A percentile compares a stretch with the other conserved stretches of the same genome.
phyloP scores from a whole-genome alignment of 2,797 vertebrate genomes.

The Zalophus californianus region DNA sequence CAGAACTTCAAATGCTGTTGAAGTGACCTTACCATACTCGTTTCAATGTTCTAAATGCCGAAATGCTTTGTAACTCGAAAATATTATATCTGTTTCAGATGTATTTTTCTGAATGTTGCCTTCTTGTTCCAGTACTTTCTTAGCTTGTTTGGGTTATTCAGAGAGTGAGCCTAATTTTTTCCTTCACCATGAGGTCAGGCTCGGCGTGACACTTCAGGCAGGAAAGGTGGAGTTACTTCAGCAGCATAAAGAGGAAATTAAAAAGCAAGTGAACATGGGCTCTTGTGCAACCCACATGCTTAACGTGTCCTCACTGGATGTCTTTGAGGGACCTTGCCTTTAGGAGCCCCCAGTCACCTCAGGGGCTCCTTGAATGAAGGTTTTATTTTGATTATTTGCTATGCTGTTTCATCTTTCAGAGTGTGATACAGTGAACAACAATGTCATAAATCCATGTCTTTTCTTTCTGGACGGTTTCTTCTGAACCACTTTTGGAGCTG shows the following conservation, averaged over 20 bases:
- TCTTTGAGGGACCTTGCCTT: neutral
- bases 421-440: neutral
- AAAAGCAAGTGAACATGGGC: neutral
- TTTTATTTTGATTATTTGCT: constrained; percentile 8
- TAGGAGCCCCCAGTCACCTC: neutral
- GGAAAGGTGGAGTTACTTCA: neutral
- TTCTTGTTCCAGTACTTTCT: neutral
- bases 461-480: neutral
- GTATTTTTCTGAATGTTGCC: neutral
- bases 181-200: neutral
- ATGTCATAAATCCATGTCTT: neutral
- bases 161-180: neutral
- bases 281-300: neutral
- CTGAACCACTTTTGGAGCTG: neutral
- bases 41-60: neutral
- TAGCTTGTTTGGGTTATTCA: neutral
- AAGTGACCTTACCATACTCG: neutral
- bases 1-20: constrained; percentile 21
- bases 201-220: too few species aligned
- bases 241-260: neutral
- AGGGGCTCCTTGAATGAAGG: neutral
- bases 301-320: neutral
- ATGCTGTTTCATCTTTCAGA: neutral
- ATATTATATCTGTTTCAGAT: neutral
- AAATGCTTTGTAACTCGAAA: neutral